Percentiles rank a stretch among this genome's conserved stretches.
Conservation (phyloP, 2,888 invertebrate species). For the Cerastoderma edule region DNA sequence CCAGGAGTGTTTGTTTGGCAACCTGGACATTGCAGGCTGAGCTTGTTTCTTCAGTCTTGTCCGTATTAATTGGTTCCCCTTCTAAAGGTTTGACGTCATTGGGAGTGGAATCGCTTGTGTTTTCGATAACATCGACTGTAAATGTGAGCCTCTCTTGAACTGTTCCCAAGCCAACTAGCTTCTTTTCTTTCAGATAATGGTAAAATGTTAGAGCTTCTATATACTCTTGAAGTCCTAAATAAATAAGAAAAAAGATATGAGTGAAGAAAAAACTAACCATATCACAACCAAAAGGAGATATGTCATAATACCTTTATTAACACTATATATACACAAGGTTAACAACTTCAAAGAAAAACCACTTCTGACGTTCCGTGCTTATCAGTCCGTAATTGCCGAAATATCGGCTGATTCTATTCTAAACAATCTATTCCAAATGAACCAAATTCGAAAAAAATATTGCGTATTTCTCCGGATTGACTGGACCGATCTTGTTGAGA, state of each 20-base stretch:
- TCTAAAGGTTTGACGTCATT: background rate
- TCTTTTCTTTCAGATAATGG: constrained; percentile 87
- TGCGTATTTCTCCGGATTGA: no score
- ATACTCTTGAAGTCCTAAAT: constrained; percentile 89
- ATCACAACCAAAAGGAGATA: background rate
- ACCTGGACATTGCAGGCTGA: constrained; percentile 10
- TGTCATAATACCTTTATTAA: background rate
- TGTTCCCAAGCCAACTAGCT: constrained; percentile 87
- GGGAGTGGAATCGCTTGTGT: background rate
- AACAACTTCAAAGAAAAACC: background rate
- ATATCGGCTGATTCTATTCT: background rate
- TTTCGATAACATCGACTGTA: constrained; percentile 10
- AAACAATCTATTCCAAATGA: background rate
- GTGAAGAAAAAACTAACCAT: background rate
- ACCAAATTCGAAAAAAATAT: no score
- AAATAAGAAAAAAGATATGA: constrained; percentile 8
- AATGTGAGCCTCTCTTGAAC: constrained; percentile 82
- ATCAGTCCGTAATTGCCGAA: background rate
- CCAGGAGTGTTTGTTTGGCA: constrained; percentile 40
- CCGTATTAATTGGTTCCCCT: constrained; percentile 2
- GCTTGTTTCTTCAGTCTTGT: constrained; percentile 12
- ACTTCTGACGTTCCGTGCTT: background rate
- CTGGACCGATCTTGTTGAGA: no score
- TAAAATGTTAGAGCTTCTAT: constrained; percentile 93
- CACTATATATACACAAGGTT: background rate